These are phyloP conservation scores for Mesorhabditis spiculigera DNA, from an alignment of 2,888 invertebrate species.

Conservation along the genomic window DNA sequence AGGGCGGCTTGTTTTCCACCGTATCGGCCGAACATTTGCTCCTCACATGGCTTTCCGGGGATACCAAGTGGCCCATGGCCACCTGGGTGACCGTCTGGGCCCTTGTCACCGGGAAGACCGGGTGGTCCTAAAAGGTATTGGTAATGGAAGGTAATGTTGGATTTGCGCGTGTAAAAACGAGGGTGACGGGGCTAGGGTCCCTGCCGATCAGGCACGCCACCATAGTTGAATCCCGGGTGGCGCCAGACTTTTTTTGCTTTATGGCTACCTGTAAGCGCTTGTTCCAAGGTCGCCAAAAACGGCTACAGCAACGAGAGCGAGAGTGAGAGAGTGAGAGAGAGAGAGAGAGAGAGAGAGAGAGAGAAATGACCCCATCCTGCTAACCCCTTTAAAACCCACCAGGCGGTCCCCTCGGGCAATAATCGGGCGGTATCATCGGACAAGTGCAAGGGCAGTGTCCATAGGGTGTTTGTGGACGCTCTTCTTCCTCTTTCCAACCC, in stretches of 20 bases:
- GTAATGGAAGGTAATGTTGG: not conserved
- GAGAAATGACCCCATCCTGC: too few relatives aligned
- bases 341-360: too few relatives aligned
- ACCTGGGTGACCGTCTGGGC: conserved; percentile 10
- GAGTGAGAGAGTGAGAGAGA: too few relatives aligned
- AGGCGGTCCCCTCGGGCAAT: not conserved
- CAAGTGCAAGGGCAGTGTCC: not conserved
- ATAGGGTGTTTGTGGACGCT: not conserved
- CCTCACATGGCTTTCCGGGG: conserved; percentile 9
- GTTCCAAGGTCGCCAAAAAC: too few relatives aligned
- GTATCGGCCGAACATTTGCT: not conserved
- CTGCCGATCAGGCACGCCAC: too few relatives aligned
- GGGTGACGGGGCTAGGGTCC: too few relatives aligned
- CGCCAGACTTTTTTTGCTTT: too few relatives aligned
- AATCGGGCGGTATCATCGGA: not conserved
- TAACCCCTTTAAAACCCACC: not conserved
- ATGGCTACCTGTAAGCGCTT: too few relatives aligned
- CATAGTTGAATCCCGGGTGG: too few relatives aligned
- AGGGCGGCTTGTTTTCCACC: not conserved
- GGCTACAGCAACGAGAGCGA: too few relatives aligned
- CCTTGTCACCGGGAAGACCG: conserved; percentile 11
- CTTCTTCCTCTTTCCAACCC: not conserved
- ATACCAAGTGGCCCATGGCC: conserved; percentile 8
- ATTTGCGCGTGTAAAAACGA: too few relatives aligned
- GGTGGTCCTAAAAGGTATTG: not conserved